phyloP scores from a whole-genome alignment of 1,140 invertebrate genomes.

The Gryllus bimaculatus region DNA sequence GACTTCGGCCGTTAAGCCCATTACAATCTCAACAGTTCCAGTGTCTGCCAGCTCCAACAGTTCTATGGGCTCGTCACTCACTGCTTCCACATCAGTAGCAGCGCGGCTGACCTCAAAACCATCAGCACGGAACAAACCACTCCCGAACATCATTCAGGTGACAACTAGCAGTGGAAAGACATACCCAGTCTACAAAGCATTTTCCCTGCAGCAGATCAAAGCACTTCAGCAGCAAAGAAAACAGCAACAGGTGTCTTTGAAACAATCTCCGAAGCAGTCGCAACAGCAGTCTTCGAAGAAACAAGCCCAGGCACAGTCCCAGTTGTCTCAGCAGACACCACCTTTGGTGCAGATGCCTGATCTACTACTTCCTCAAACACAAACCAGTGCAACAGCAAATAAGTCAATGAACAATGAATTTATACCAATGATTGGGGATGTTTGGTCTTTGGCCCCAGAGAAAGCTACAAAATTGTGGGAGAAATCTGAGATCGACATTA shows the following conservation, averaged over 20 bases:
- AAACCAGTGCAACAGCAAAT: neutral
- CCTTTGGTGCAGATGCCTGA: neutral
- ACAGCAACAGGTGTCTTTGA: neutral
- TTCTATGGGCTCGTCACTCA: neutral
- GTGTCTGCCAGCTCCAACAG: neutral
- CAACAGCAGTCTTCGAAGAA: neutral
- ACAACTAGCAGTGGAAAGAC: constrained; percentile 11
- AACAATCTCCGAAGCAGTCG: neutral
- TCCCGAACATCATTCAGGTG: constrained; percentile 18
- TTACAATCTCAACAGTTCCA: neutral
- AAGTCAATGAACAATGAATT: constrained; percentile 34
- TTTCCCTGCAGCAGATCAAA: constrained; percentile 12
- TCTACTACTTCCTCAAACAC: neutral
- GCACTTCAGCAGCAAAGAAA: constrained; percentile 10
- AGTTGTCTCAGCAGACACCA: neutral
- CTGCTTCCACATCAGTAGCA: neutral
- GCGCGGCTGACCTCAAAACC: neutral
- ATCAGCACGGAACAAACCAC: constrained; percentile 1
- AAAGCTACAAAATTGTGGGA: constrained; percentile 13
- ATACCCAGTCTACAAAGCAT: constrained; percentile 9
- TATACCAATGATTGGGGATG: constrained; percentile 39
- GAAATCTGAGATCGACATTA: neutral
- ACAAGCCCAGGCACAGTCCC: neutral
- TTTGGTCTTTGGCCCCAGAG: constrained; percentile 29
- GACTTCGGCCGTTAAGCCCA: neutral